Conservation (phyloP, 2,888 invertebrate genomes). For the Dicranocentrus wangi region DNA sequence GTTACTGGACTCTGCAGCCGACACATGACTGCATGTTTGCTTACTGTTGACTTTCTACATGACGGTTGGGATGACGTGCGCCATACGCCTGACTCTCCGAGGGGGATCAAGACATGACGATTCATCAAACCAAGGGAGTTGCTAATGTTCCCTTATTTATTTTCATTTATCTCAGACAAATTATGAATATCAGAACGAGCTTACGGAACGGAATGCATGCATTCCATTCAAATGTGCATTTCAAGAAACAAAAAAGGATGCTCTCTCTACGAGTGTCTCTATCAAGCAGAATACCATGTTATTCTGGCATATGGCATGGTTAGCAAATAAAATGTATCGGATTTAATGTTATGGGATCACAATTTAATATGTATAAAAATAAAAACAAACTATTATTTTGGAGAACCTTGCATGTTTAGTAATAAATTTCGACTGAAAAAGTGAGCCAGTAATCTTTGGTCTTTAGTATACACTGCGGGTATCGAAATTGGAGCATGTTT, state of each 20-base stretch:
- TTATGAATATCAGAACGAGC: conserved; percentile 30
- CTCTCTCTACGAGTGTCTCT: conserved; percentile 18
- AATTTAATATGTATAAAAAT: too few species aligned
- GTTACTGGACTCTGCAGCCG: conserved; percentile 36
- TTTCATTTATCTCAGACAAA: conserved; percentile 59
- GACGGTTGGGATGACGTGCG: conserved; percentile 65
- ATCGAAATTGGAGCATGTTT: too few species aligned
- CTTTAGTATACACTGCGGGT: too few species aligned
- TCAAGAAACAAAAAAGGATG: too few species aligned
- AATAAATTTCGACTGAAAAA: too few species aligned
- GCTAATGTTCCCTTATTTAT: conserved; percentile 44
- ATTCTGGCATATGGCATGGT: too few species aligned
- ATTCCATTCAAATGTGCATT: background rate
- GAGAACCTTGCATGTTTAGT: too few species aligned
- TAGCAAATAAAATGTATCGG: too few species aligned
- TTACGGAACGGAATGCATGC: background rate
- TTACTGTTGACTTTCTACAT: conserved; percentile 62
- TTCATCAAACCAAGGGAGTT: conserved; percentile 67
- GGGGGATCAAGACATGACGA: conserved; percentile 68
- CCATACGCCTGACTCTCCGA: conserved; percentile 66
- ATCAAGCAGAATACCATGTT: too few species aligned
- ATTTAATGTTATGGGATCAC: too few species aligned
- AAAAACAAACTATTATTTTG: too few species aligned
- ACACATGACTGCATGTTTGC: conserved; percentile 50
- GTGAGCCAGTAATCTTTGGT: too few species aligned